Evolutionary conservation across 2,888 invertebrate species (phyloP), one percentile per base, ranked within the genome.

Genomic region (Eupithecia dodoneata): DNA sequence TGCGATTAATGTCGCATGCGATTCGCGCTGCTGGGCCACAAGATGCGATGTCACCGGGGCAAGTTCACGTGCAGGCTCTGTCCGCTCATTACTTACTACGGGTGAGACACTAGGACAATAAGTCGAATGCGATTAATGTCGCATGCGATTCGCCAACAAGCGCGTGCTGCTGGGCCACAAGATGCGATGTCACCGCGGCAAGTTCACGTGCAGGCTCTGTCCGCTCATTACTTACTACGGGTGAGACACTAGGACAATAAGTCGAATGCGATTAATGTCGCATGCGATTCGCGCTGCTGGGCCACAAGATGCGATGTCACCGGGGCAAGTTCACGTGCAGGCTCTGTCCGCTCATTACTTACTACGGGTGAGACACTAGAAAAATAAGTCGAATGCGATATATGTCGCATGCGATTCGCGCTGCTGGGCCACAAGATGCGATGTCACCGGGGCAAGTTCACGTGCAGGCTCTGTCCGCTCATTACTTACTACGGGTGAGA

Each of bases 401-500:
- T 63, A 63, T 63, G 30, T 30, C 6, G 4, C 44, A 44, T 67
- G 44, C 45, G 67, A 15, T 67, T 67, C 67, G 9, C 7, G n/a
- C 30, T 30, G 30, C 30, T 30, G 30, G 30, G 30, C 30, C 30
- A 30, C 30, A 30, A 30, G 30, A 30, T 30, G 30, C 30, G 1
- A 30, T 30, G 30, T 30, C 30, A 30, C 30, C 30, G 30, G 1
- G 30, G 30, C 30, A 30, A 30, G 30, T 74, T 69, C 45, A 15
- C 66, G 15, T 74, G 74, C 67, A 69, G 41, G 30, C 52, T 74
- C 42, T 74, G 74, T 52, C 74, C 74, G 3, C 69, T 74, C n/a
- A 52, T 74, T 55, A 69, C 55, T 69, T 69, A 74, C 44, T 49
- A 69, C 4, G 52, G 44, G 74, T 74, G 30, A 73, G 73, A n/a